Evolutionary conservation across 2,113 vertebrate genomes (phyloP), one percentile per base, ranked within the genome.

Genomic region (Syngnathus scovelli): DNA sequence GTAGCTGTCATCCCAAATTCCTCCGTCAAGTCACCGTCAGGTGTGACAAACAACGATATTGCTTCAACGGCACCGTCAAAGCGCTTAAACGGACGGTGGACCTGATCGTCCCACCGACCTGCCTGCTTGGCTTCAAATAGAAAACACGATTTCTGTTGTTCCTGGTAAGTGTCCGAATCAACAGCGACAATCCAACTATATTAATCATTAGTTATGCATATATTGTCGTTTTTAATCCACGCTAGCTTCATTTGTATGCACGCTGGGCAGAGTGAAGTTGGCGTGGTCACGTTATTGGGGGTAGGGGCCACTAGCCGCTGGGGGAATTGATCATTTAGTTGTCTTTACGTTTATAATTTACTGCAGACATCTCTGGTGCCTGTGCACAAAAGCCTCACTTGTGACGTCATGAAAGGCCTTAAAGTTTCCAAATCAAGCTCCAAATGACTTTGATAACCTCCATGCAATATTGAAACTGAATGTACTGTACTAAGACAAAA

Each of bases 101-200:
- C 71, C 67, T 74, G 43, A 18, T 67, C 59, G 59, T 71, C 49
- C 68, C 61, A 52, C 41, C 68, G 19, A 80, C 68, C 77, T 69
- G 67, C 68, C 77, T 69, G 67, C 65, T 67, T 64, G 78, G 78
- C 75, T 72, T 66, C 63, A 67, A 63, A 73, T 74, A 67, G n/a
- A 66, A 70, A 23, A 39, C 6, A 6, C 39, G 61, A 4, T 61
- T 61, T 61, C 38, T 38, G 23, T 33, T 39, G 7, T 77, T 83
- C 63, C 74, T 76, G 70, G 91, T 92, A 82, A 90, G 88, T 91
- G 66, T 56, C 61, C 16, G 5, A 15, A 27, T 7, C 15, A 21
- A 44, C 13, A 1, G 41, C 21, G 8, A 4, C 13, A 7, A 16
- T 27, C 55, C 6, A 36, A 36, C 33, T 38, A 37, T 8, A 11